These are phyloP conservation scores for Pangasius macronema DNA, from an alignment of 2,797 vertebrate genomes.

Conservation along the genomic window DNA sequence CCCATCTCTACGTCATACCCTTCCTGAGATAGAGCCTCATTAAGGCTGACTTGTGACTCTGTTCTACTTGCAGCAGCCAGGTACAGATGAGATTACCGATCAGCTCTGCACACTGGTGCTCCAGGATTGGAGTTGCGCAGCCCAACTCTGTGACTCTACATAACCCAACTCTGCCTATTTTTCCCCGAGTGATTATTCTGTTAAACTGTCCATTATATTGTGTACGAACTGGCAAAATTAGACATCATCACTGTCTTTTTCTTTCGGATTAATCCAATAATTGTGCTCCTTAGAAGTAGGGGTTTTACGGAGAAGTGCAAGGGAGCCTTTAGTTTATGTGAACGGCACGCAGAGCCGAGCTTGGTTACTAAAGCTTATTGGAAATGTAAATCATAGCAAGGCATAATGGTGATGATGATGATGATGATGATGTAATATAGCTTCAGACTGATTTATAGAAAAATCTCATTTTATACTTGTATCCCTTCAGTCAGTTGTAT, in stretches of 20 bases:
- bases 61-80: constrained; percentile 8
- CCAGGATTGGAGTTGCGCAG: neutral
- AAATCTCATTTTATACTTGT: neutral
- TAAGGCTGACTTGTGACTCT: constrained; percentile 19
- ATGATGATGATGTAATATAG: neutral
- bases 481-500: neutral
- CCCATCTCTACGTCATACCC: neutral
- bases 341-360: neutral
- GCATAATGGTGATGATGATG: neutral
- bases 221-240: neutral
- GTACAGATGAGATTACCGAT: neutral
- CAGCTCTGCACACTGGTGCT: neutral
- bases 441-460: neutral
- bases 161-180: neutral
- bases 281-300: neutral
- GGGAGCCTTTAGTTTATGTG: constrained; percentile 10
- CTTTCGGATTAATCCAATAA: neutral
- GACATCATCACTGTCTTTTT: neutral
- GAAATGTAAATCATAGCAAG: constrained; percentile 7
- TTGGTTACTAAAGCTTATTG: neutral
- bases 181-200: neutral
- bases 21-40: constrained; percentile 22
- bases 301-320: neutral
- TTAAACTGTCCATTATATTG: neutral
- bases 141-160: neutral